Percentiles rank a stretch among this genome's conserved stretches.
These are phyloP conservation scores for Actinernus sp. DNA, from an alignment of 92 coral and sea anemone genomes.

Conservation along the genomic window DNA sequence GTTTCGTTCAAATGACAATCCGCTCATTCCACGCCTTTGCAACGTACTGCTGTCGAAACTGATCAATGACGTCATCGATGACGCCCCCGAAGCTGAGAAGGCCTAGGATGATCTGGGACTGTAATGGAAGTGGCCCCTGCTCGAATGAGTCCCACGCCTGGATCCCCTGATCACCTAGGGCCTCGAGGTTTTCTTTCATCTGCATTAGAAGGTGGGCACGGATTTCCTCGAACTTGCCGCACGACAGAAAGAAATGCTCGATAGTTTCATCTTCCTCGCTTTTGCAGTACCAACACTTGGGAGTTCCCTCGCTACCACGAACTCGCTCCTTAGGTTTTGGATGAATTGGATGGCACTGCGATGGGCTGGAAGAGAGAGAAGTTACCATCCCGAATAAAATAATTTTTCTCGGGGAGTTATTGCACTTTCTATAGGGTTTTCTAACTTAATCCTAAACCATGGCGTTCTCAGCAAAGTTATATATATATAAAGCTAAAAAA, in stretches of 20 bases:
- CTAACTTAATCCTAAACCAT: too few relatives aligned
- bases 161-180: constrained; percentile 79
- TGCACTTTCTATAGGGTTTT: too few relatives aligned
- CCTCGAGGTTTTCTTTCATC: constrained; percentile 69
- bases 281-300: constrained; percentile 86
- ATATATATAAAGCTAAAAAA: too few relatives aligned
- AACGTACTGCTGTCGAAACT: constrained; percentile 78
- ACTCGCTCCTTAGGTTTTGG: constrained; percentile 47
- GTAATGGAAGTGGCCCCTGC: constrained; percentile 49
- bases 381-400: too few relatives aligned
- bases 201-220: constrained; percentile 65
- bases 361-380: constrained; percentile 11
- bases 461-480: too few relatives aligned
- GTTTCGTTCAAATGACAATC: constrained; percentile 70
- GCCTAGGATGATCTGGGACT: constrained; percentile 78
- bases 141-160: constrained; percentile 79
- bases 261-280: constrained; percentile 79
- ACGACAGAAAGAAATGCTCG: constrained; percentile 83
- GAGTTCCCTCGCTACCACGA: constrained; percentile 80
- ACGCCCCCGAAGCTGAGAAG: constrained; percentile 75
- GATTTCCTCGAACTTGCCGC: constrained; percentile 78
- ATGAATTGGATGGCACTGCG: constrained; percentile 7
- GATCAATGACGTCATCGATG: constrained; percentile 79
- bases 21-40: constrained; percentile 95
- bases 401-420: too few relatives aligned